phyloP scores from a whole-genome alignment of 2,113 vertebrate species.

The Pterocles burchelli region DNA sequence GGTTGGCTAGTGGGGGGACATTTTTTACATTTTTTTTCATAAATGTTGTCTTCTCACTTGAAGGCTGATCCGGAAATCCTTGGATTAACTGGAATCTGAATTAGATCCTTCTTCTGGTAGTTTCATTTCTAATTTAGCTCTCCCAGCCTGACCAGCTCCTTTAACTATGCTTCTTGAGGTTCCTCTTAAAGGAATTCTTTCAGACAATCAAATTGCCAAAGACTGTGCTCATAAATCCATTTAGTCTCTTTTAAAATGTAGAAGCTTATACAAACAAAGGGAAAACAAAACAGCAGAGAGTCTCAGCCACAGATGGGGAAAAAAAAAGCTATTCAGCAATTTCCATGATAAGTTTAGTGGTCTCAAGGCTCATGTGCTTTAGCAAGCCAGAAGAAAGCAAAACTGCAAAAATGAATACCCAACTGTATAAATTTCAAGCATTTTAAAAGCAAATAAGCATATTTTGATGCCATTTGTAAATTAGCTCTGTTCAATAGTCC shows the following conservation, averaged over 20 bases:
- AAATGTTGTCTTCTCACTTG: neutral
- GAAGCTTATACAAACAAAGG: neutral
- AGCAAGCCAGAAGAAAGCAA: neutral
- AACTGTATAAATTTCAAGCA: neutral
- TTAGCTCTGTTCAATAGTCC: neutral
- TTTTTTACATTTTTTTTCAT: neutral
- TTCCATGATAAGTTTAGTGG: neutral
- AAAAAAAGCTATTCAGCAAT: neutral
- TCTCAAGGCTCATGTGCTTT: neutral
- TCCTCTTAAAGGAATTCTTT: neutral
- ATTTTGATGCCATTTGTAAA: neutral
- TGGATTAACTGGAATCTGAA: neutral
- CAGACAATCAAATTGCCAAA: neutral
- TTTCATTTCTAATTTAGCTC: neutral
- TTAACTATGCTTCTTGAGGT: neutral
- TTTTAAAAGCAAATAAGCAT: neutral
- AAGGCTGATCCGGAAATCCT: neutral
- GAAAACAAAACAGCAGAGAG: neutral
- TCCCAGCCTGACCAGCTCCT: neutral
- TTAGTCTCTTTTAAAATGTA: neutral
- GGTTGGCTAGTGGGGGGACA: neutral
- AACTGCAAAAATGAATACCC: neutral
- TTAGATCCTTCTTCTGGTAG: neutral
- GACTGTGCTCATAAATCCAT: neutral
- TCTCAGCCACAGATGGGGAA: neutral